These are phyloP conservation scores for Brotula barbata DNA, from an alignment of 2,797 vertebrate genomes.

Conservation along the genomic window DNA sequence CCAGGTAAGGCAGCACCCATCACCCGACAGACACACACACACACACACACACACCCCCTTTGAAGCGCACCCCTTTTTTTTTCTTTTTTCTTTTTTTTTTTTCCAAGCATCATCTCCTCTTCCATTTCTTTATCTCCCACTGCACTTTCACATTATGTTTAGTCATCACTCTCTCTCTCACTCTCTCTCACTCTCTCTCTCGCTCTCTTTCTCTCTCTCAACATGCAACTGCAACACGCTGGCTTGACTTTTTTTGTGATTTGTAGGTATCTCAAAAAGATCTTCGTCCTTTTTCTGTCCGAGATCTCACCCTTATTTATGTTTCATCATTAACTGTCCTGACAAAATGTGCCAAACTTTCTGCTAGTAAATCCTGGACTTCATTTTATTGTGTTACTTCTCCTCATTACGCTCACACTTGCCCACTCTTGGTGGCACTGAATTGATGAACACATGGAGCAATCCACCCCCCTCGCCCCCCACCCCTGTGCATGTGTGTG, in stretches of 20 bases:
- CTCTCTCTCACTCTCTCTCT: neutral
- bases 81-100: neutral
- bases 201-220: neutral
- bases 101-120: neutral
- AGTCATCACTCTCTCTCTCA: neutral
- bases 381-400: neutral
- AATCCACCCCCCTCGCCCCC: neutral
- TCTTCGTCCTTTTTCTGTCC: no score
- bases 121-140: neutral
- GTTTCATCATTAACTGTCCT: no score
- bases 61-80: neutral
- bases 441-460: conserved; percentile 36
- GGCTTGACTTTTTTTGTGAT: no score
- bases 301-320: no score
- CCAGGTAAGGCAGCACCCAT: conserved; percentile 85
- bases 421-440: neutral
- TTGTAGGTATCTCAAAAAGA: no score
- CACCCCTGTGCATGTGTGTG: conserved; percentile 12
- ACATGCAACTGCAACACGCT: no score
- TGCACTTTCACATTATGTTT: neutral
- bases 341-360: no score
- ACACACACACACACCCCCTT: neutral
- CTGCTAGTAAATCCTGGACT: conserved; percentile 3
- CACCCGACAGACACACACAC: neutral
- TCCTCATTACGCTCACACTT: neutral